Evolutionary conservation across 2,797 vertebrate species (phyloP).

Genomic region (Ctenochaetus hawaiiensis): DNA sequence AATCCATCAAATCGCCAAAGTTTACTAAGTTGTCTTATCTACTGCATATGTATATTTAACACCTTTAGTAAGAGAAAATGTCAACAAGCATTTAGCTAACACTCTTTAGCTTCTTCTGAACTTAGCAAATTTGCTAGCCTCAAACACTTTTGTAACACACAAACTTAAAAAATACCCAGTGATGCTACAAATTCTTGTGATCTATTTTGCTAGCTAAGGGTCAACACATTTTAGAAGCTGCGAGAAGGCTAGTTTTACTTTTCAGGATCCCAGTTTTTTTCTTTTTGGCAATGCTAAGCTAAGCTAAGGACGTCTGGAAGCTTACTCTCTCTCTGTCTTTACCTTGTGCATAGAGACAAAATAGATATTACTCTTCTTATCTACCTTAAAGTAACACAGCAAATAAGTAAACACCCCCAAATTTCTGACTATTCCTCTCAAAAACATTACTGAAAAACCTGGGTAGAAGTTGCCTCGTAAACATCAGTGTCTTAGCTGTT

Average conservation of each 20-base stretch:
- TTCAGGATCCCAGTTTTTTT: not conserved
- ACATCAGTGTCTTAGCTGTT: not conserved
- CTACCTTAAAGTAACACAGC: not conserved
- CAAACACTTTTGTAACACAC: not conserved
- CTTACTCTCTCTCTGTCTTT: not conserved
- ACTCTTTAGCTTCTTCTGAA: not conserved
- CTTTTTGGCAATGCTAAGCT: not conserved
- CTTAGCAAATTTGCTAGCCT: not conserved
- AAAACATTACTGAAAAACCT: conserved; percentile 10
- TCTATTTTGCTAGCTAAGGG: not conserved
- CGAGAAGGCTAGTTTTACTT: not conserved
- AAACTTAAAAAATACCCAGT: not conserved
- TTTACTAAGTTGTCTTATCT: not conserved
- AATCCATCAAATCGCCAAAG: not conserved
- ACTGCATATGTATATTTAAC: not conserved
- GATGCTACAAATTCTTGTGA: no score
- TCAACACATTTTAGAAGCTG: not conserved
- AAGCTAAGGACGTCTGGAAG: not conserved
- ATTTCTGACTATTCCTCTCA: not conserved
- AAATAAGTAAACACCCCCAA: not conserved
- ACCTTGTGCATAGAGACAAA: not conserved
- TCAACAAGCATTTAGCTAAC: not conserved
- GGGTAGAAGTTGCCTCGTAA: conserved; percentile 20
- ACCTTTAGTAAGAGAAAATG: not conserved
- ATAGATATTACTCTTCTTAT: not conserved